Conservation (phyloP, 2,888 invertebrate species). For the Xestoiulus laeticollis region DNA sequence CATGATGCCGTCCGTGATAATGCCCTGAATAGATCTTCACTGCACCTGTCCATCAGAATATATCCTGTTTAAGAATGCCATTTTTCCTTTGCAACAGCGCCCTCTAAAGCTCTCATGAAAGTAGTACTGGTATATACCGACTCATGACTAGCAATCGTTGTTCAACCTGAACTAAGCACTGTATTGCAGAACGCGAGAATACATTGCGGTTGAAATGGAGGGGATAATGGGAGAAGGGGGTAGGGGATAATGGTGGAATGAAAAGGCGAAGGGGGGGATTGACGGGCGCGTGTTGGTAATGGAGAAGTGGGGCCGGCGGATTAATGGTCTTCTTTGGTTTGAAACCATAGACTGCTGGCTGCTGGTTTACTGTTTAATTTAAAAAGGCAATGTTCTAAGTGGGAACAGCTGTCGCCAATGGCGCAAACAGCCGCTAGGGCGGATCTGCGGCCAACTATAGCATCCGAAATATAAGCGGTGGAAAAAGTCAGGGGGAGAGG, state of each 20-base stretch:
- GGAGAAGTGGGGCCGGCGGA: background rate
- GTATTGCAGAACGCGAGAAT: background rate
- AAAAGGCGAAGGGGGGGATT: background rate
- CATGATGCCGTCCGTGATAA: no score
- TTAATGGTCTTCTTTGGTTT: conserved; percentile 1
- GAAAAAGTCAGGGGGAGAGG: background rate
- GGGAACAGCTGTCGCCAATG: conserved; percentile 14
- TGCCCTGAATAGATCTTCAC: no score
- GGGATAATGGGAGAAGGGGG: background rate
- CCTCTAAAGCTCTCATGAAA: no score
- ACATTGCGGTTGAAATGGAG: background rate
- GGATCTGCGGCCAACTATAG: background rate
- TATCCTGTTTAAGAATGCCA: no score
- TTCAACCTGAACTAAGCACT: no score
- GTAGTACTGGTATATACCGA: no score
- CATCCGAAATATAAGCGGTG: background rate
- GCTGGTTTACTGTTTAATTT: background rate
- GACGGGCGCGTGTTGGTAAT: background rate
- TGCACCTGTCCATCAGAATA: no score
- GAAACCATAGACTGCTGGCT: background rate
- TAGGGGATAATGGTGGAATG: background rate
- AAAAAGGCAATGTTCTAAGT: background rate
- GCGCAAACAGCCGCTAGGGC: background rate
- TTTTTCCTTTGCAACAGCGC: no score
- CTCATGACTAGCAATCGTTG: no score